Percentiles rank a stretch among this genome's conserved stretches.
Conservation (phyloP, 2,113 vertebrate species). For the Erythrolamprus reginae region DNA sequence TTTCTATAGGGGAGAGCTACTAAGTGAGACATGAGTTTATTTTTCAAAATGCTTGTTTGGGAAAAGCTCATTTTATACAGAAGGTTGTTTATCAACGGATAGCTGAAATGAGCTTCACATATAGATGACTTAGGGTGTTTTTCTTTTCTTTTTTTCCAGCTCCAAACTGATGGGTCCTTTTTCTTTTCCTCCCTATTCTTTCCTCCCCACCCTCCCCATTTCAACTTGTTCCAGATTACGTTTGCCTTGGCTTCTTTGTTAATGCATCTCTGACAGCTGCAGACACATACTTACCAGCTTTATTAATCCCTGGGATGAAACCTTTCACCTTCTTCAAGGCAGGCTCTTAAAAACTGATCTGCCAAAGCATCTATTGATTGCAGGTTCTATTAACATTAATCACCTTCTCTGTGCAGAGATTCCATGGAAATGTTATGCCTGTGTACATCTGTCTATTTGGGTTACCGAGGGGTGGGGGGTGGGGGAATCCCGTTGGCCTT, state of each 20-base stretch:
- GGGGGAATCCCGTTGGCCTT: neutral
- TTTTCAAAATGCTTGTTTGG: neutral
- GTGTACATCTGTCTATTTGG: neutral
- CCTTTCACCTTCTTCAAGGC: constrained; percentile 2
- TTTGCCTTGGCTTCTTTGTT: neutral
- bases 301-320: neutral
- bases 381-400: neutral
- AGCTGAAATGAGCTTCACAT: neutral
- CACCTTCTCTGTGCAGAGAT: neutral
- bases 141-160: neutral
- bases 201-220: neutral
- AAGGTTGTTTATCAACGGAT: neutral
- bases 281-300: neutral
- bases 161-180: neutral
- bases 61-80: neutral
- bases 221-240: neutral
- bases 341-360: constrained; percentile 4
- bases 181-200: neutral
- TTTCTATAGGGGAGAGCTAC: neutral
- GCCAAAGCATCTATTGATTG: neutral
- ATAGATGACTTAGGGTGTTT: neutral
- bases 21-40: neutral
- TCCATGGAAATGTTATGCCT: neutral
- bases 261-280: neutral
- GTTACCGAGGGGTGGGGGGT: neutral